Base-by-base conservation (phyloP, 2,113 vertebrate species). In the Phaetusa simplex region DNA sequence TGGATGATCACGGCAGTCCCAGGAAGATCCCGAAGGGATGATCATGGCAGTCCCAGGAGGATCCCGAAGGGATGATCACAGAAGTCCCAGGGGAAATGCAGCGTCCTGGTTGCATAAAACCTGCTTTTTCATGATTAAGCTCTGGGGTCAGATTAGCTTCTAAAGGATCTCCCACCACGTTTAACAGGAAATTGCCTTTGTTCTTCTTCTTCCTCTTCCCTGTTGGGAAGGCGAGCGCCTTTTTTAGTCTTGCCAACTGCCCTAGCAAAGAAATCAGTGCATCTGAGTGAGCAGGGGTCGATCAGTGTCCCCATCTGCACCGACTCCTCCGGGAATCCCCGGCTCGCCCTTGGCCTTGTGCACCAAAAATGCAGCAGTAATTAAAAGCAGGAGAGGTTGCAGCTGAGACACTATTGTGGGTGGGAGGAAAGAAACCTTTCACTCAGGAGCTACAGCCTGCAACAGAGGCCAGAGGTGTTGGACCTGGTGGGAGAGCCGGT, bases 181-280 rank as follows among this genome's bases (percentile, higher is more conserved):
- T 82, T 52, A 32, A 36, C 23, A 3, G 91, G 94, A 97, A 95
- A 52, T 4, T 34, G 61, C 81, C 77, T 91, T 93, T 95, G 92
- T 93, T 96, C 47, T 55, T 81, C 74, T 93, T 36, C 93, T 95
- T 96, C 96, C 93, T 76, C 87, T 86, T 58, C 93, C 84, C 82
- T 22, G 66, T 20, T 58, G 82, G 78, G 79, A 94, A 82, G 27
- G 26, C 1, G 2, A 66, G 32, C 0, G 53, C 66, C 24, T 89
- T 93, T 79, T 94, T 40, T 73, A 77, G 83, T 89, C 69, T 43
- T 85, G 93, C 95, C 91, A 89, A n/a, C 43, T 50, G 88, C 43
- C 61, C 55, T 34, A 82, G 91, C 81, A 88, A 69, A 95, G 93
- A 72, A 80, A 82, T 32, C 7, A 29, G 49, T 82, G 81, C 52